Conservation (phyloP, 1,140 invertebrate genomes). For the Ceratina australensis region DNA sequence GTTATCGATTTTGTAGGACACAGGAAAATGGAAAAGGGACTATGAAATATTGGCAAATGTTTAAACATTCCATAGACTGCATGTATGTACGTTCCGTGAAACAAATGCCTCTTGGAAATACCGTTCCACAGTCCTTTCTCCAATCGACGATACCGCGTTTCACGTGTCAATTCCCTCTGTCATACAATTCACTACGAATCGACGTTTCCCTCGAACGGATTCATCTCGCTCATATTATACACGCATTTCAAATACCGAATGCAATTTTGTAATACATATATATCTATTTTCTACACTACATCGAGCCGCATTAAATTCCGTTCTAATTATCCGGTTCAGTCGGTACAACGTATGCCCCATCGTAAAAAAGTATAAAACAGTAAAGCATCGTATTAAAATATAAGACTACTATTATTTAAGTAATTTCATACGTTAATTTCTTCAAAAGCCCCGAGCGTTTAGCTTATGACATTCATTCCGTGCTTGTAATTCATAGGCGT, state of each 20-base stretch:
- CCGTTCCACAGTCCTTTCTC: constrained; percentile 22
- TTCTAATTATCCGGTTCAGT: too few relatives aligned
- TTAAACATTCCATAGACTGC: constrained; percentile 25
- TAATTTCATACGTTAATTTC: not conserved
- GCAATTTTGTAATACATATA: too few relatives aligned
- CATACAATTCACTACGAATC: constrained; percentile 12
- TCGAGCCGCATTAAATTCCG: too few relatives aligned
- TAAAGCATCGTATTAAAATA: too few relatives aligned
- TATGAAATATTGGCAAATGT: constrained; percentile 29
- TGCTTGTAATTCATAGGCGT: too few relatives aligned
- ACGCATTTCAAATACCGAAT: too few relatives aligned
- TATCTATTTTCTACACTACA: too few relatives aligned
- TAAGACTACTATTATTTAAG: too few relatives aligned
- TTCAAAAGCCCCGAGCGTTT: not conserved
- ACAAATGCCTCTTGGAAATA: constrained; percentile 25
- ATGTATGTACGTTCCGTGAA: constrained; percentile 1
- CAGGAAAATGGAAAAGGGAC: constrained; percentile 6
- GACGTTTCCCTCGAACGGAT: not conserved
- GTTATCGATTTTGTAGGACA: constrained; percentile 18
- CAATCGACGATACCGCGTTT: constrained; percentile 13
- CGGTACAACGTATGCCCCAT: too few relatives aligned
- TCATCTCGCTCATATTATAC: too few relatives aligned
- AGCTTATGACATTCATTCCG: not conserved
- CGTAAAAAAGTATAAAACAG: too few relatives aligned
- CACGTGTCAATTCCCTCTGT: constrained; percentile 23